These are phyloP conservation scores for Chaetodon trifasciatus DNA, from an alignment of 2,797 vertebrate species.

Conservation along the genomic window DNA sequence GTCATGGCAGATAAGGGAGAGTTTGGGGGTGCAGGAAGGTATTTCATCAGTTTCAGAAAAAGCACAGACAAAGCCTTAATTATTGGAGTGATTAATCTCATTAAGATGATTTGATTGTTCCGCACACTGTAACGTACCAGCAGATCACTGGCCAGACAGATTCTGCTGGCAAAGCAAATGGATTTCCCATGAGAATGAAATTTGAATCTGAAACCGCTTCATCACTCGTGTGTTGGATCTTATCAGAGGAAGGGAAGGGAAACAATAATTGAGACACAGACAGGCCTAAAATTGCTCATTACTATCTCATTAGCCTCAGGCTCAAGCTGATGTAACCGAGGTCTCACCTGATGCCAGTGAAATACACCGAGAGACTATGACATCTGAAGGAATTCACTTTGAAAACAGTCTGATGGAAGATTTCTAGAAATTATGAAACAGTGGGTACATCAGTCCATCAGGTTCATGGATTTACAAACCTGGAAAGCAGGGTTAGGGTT, in stretches of 20 bases:
- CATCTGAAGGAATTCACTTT: slow-evolving; percentile 12
- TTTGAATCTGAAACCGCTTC: slow-evolving; percentile 44
- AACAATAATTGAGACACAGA: slow-evolving; percentile 61
- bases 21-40: slow-evolving; percentile 12
- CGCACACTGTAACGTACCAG: slow-evolving; percentile 22
- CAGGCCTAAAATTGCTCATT: slow-evolving; percentile 56
- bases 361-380: slow-evolving; percentile 4
- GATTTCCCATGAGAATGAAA: slow-evolving; percentile 61
- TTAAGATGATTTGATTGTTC: slow-evolving; percentile 58
- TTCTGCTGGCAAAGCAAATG: slow-evolving; percentile 42
- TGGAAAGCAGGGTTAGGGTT: neutral
- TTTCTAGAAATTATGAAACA: neutral
- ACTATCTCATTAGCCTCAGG: slow-evolving; percentile 57
- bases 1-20: slow-evolving; percentile 42
- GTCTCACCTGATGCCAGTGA: slow-evolving; percentile 33
- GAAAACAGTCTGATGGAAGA: neutral
- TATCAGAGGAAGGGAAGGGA: slow-evolving; percentile 40
- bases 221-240: slow-evolving; percentile 38
- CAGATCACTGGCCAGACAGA: slow-evolving; percentile 35
- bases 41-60: slow-evolving; percentile 58
- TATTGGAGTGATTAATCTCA: slow-evolving; percentile 58
- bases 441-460: neutral
- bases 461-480: neutral
- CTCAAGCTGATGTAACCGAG: slow-evolving; percentile 47
- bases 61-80: slow-evolving; percentile 42